Evolutionary conservation across 2,888 invertebrate genomes (phyloP).

Genomic region (Sphinx pinastri): DNA sequence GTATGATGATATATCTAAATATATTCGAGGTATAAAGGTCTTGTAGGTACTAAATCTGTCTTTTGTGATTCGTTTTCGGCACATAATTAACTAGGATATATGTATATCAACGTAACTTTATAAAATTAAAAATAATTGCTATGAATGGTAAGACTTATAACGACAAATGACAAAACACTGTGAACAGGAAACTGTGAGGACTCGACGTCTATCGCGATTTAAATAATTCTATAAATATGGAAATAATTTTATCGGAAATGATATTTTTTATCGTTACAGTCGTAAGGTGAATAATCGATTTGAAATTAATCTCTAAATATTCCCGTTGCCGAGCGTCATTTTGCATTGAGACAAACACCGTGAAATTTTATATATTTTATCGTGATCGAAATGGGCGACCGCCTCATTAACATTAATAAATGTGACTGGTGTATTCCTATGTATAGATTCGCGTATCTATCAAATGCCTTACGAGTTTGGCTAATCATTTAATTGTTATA

Average conservation of each 20-base stretch:
- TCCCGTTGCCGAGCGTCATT: background rate
- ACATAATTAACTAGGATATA: slow-evolving; percentile 25
- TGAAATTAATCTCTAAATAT: background rate
- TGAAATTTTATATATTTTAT: background rate
- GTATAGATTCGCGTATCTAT: slow-evolving; percentile 22
- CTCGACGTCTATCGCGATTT: background rate
- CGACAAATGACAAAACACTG: background rate
- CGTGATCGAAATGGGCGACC: slow-evolving; percentile 21
- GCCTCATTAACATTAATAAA: slow-evolving; percentile 5
- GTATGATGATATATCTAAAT: slow-evolving; percentile 42
- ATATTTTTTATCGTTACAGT: background rate
- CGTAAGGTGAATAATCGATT: background rate
- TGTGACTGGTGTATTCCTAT: slow-evolving; percentile 22
- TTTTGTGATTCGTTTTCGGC: slow-evolving; percentile 36
- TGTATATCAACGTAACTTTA: background rate
- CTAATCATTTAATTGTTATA: slow-evolving; percentile 17
- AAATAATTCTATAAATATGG: background rate
- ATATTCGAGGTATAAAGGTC: slow-evolving; percentile 43
- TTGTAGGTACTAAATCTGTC: slow-evolving; percentile 38
- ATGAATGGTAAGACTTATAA: background rate
- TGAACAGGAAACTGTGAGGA: background rate
- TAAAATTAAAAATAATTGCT: background rate
- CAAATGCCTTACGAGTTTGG: slow-evolving; percentile 5
- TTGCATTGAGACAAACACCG: background rate
- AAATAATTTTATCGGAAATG: background rate